Percentiles rank a stretch among this genome's conserved stretches.
Conservation (phyloP, 2,797 vertebrate genomes). For the Enteromius anoplus region DNA sequence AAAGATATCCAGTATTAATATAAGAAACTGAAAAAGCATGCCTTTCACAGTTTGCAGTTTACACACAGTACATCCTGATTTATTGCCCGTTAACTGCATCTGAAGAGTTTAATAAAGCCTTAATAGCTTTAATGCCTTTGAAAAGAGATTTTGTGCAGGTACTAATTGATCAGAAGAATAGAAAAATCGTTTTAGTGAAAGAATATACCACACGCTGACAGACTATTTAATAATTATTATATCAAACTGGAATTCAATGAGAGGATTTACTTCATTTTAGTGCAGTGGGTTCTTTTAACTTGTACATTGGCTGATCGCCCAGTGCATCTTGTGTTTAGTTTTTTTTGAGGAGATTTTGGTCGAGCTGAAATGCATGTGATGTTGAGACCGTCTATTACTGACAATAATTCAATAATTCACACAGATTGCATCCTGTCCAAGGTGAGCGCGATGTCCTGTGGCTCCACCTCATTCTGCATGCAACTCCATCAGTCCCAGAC, state of each 20-base stretch:
- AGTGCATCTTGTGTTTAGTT: neutral
- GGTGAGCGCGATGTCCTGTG: constrained; percentile 54
- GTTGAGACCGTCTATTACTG: constrained; percentile 36
- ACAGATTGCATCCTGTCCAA: constrained; percentile 55
- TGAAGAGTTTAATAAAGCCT: constrained; percentile 38
- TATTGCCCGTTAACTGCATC: constrained; percentile 31
- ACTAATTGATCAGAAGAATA: neutral
- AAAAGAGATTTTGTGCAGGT: neutral
- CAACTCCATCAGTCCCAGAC: constrained; percentile 58
- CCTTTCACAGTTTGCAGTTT: neutral
- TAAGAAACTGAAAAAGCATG: neutral
- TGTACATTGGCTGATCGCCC: neutral
- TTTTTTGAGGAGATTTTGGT: constrained; percentile 31
- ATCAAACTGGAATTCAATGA: neutral
- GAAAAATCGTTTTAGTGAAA: constrained; percentile 6
- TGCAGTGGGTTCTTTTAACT: neutral
- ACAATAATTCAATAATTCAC: constrained; percentile 58
- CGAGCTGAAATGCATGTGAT: constrained; percentile 29
- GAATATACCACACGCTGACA: neutral
- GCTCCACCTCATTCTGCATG: constrained; percentile 55
- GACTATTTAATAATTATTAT: constrained; percentile 7
- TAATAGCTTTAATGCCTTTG: constrained; percentile 14
- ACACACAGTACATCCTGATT: neutral
- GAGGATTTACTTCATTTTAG: neutral
- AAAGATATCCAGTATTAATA: constrained; percentile 31